Percentiles rank a stretch among this genome's conserved stretches.
phyloP scores from a whole-genome alignment of 2,888 invertebrate genomes.

The Tetrapedia diversipes region DNA sequence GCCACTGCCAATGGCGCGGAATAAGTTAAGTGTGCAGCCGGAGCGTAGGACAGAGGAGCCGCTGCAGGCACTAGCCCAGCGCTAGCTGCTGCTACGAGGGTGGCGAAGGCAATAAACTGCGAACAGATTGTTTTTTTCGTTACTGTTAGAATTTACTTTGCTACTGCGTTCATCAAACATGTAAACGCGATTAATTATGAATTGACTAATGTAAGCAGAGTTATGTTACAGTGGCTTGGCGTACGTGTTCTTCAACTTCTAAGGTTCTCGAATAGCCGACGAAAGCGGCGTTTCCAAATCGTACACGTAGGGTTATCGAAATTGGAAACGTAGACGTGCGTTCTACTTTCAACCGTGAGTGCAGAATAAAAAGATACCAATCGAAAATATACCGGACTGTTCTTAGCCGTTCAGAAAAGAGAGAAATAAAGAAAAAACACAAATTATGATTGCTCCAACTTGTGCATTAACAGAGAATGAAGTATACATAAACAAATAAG shows the following conservation, averaged over 20 bases:
- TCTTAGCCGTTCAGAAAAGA: not conserved
- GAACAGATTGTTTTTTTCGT: conserved; percentile 6
- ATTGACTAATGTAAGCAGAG: no score
- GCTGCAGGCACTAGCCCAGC: conserved; percentile 83
- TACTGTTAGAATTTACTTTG: no score
- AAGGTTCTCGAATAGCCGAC: conserved; percentile 24
- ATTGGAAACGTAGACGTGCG: conserved; percentile 12
- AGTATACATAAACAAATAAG: not conserved
- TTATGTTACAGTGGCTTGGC: no score
- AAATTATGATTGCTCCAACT: not conserved
- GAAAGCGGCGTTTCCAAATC: conserved; percentile 36
- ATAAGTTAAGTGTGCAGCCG: conserved; percentile 26
- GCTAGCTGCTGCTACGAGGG: conserved; percentile 83
- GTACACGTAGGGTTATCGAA: conserved; percentile 29
- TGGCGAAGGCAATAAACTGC: conserved; percentile 83
- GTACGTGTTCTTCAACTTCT: not conserved
- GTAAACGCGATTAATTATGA: no score
- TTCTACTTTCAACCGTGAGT: conserved; percentile 33
- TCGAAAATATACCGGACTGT: not conserved
- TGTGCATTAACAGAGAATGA: not conserved
- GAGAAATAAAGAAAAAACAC: not conserved
- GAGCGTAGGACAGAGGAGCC: conserved; percentile 68
- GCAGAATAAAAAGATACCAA: not conserved
- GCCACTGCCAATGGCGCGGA: conserved; percentile 81
- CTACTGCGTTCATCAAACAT: no score